A percentile compares a stretch with the other conserved stretches of the same genome.
Evolutionary conservation across 2,888 invertebrate species (phyloP).

Genomic region (Bugula neritina): DNA sequence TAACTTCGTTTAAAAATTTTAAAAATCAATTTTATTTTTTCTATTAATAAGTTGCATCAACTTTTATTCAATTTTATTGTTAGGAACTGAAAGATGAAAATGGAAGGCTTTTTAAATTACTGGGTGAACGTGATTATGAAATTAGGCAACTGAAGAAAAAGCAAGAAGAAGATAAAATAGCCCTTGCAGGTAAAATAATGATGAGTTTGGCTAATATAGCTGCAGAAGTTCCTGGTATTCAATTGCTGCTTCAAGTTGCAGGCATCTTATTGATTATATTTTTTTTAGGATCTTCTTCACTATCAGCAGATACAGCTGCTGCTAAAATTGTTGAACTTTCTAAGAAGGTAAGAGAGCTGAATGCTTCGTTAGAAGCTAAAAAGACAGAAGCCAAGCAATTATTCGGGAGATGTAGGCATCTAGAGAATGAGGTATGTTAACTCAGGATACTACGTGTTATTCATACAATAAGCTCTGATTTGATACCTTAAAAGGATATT

Average conservation of each 20-base stretch:
- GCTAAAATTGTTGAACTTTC: conserved; percentile 53
- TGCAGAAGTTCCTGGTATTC: too few relatives aligned
- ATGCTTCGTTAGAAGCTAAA: conserved; percentile 49
- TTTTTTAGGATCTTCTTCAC: conserved; percentile 29
- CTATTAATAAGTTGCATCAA: too few relatives aligned
- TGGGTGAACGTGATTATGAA: conserved; percentile 53
- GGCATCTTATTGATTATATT: too few relatives aligned
- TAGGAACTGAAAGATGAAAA: conserved; percentile 52
- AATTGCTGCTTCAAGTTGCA: too few relatives aligned
- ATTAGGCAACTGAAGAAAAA: conserved; percentile 47
- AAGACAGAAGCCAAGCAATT: conserved; percentile 45
- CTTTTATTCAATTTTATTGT: too few relatives aligned
- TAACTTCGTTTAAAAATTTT: too few relatives aligned
- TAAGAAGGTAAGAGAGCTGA: conserved; percentile 51
- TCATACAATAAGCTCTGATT: too few relatives aligned
- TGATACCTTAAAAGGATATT: too few relatives aligned
- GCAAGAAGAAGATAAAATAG: conserved; percentile 40
- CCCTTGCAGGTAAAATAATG: conserved; percentile 35
- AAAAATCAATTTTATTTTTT: too few relatives aligned
- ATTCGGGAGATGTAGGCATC: conserved; percentile 43
- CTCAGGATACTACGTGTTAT: too few relatives aligned
- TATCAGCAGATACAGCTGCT: conserved; percentile 49
- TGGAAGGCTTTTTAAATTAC: conserved; percentile 50
- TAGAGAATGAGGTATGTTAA: conserved; percentile 43
- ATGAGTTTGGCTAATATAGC: too few relatives aligned